A percentile compares a stretch with the other conserved stretches of the same genome.
These are phyloP conservation scores for Caenorhabditis auriculariae DNA, from an alignment of 2,888 invertebrate species.

Conservation along the genomic window DNA sequence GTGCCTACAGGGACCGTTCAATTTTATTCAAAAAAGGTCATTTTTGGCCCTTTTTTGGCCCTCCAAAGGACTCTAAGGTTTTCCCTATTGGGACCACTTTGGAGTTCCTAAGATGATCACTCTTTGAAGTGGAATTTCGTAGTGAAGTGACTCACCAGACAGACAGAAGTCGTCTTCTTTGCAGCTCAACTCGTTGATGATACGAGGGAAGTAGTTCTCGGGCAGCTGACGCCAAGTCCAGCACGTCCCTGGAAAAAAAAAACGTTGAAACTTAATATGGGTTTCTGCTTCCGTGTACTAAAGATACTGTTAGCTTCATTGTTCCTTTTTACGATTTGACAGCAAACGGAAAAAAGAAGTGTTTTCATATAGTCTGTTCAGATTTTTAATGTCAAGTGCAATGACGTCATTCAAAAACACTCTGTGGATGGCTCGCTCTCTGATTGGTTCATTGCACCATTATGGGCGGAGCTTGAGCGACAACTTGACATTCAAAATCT, in stretches of 20 bases:
- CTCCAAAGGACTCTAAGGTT: no score
- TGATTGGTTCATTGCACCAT: no score
- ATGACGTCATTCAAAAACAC: no score
- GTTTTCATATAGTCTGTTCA: no score
- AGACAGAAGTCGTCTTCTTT: conserved; percentile 54
- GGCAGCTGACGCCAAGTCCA: conserved; percentile 60
- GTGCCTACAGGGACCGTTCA: no score
- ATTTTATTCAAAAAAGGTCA: no score
- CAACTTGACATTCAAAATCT: no score
- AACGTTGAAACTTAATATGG: not conserved
- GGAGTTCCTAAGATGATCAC: no score
- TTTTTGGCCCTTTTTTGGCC: not conserved
- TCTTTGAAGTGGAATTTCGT: not conserved
- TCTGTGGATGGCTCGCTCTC: no score
- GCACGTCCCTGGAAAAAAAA: conserved; percentile 36
- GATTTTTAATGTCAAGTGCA: no score
- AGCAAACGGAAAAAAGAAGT: not conserved
- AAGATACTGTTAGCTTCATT: not conserved
- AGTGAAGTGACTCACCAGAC: conserved; percentile 32
- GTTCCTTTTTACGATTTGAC: not conserved
- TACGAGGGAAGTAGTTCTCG: conserved; percentile 55
- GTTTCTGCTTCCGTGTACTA: not conserved
- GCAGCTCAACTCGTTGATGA: conserved; percentile 56
- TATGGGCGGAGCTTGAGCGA: no score
- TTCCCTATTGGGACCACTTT: no score